Percentiles rank a stretch among this genome's conserved stretches.
Conservation (phyloP, 2,888 invertebrate species). For the Spicauda simplicius region DNA sequence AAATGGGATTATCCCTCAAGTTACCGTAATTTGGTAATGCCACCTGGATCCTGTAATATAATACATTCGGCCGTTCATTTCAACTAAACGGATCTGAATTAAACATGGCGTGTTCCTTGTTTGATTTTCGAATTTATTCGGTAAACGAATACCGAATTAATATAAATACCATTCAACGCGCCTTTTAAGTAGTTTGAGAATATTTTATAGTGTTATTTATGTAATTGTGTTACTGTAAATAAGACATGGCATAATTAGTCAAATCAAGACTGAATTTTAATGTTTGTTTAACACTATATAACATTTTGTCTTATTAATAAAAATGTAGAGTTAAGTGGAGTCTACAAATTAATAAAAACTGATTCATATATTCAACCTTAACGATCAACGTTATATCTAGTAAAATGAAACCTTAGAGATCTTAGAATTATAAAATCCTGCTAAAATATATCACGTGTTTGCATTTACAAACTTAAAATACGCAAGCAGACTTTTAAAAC, state of each 20-base stretch:
- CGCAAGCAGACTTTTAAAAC: no score
- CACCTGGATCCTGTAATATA: slow-evolving; percentile 33
- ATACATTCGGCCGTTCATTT: slow-evolving; percentile 21
- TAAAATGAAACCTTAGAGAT: no score
- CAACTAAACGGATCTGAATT: slow-evolving; percentile 31
- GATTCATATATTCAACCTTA: no score
- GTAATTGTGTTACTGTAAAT: slow-evolving; percentile 2
- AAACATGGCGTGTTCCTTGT: slow-evolving; percentile 19
- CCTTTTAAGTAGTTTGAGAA: slow-evolving; percentile 7
- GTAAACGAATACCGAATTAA: slow-evolving; percentile 14
- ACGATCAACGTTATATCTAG: no score
- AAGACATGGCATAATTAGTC: neutral
- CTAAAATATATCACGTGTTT: no score
- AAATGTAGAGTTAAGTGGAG: no score
- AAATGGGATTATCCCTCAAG: neutral
- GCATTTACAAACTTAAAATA: no score
- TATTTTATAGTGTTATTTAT: slow-evolving; percentile 1
- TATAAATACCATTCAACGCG: slow-evolving; percentile 11
- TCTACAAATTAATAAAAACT: no score
- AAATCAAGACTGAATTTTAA: neutral
- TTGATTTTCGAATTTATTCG: slow-evolving; percentile 25
- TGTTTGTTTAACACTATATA: no score
- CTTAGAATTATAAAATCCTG: no score
- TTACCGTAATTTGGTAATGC: slow-evolving; percentile 4
- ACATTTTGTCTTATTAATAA: no score